Evolutionary conservation across 2,113 vertebrate genomes (phyloP).

Genomic region (Boulengeromyrus knoepffleri): DNA sequence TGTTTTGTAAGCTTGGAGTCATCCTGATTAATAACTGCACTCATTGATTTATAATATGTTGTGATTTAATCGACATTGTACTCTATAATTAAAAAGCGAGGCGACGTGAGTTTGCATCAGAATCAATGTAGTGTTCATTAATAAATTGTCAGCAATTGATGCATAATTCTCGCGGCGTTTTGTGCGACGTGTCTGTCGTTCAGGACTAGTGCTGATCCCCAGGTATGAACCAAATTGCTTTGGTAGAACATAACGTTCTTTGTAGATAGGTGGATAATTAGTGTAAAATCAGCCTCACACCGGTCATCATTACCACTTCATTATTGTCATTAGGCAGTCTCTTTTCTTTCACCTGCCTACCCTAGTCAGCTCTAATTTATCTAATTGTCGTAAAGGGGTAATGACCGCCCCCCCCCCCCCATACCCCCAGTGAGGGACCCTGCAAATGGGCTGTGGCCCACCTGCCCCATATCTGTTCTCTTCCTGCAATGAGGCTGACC

Average conservation of each 20-base stretch:
- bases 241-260: constrained; percentile 11
- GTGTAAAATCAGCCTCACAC: constrained; percentile 42
- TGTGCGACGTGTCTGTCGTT: neutral
- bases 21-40: neutral
- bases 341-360: constrained; percentile 53
- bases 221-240: constrained; percentile 43
- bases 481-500: constrained; percentile 1
- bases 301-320: constrained; percentile 42
- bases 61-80: neutral
- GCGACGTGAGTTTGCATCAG: neutral
- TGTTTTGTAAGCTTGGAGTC: neutral
- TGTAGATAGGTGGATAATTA: constrained; percentile 53
- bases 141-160: neutral
- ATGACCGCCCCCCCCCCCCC: constrained; percentile 39
- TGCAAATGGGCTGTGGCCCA: constrained; percentile 7
- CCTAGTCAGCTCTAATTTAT: constrained; percentile 61
- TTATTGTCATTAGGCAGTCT: constrained; percentile 44
- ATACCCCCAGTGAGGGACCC: neutral
- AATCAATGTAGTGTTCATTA: neutral
- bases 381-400: constrained; percentile 64
- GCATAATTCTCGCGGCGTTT: neutral
- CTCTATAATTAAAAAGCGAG: neutral
- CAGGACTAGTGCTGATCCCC: neutral
- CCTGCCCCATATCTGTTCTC: constrained; percentile 31
- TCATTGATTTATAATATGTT: neutral